Conservation (phyloP, 2,888 invertebrate genomes). For the Drosophila prolongata region DNA sequence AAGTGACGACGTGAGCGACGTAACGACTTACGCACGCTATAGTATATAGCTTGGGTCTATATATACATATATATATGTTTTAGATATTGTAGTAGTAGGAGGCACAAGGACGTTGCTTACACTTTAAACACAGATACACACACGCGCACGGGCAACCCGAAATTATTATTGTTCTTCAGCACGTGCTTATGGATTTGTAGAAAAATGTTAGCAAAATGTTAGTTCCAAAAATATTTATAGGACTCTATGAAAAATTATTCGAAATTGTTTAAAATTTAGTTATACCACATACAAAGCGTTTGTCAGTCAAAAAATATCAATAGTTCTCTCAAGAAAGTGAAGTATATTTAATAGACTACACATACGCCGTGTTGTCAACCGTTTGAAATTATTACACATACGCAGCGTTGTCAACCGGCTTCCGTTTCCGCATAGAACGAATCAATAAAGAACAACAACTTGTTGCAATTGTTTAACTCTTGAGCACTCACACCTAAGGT, state of each 20-base stretch:
- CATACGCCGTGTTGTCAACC: conserved; percentile 12
- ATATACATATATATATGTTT: conserved; percentile 31
- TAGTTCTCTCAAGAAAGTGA: not conserved
- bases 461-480: conserved; percentile 66
- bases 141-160: conserved; percentile 9
- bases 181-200: conserved; percentile 13
- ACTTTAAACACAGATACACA: conserved; percentile 25
- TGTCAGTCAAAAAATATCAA: conserved; percentile 1
- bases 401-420: conserved; percentile 66
- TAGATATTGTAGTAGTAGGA: conserved; percentile 37
- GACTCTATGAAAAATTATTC: conserved; percentile 10
- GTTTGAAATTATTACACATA: conserved; percentile 62
- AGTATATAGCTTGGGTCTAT: conserved; percentile 32
- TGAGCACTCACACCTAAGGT: conserved; percentile 8
- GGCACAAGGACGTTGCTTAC: conserved; percentile 72
- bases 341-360: conserved; percentile 8
- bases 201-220: conserved; percentile 26
- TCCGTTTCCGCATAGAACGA: conserved; percentile 70
- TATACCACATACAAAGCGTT: conserved; percentile 70
- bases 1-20: conserved; percentile 70
- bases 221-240: conserved; percentile 12
- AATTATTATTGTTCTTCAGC: conserved; percentile 9
- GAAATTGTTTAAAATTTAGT: conserved; percentile 21
- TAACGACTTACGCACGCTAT: conserved; percentile 74
- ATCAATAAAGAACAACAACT: conserved; percentile 56